Evolutionary conservation across 2,888 invertebrate genomes (phyloP).

Genomic region (Venustoraphidia nigricollis): DNA sequence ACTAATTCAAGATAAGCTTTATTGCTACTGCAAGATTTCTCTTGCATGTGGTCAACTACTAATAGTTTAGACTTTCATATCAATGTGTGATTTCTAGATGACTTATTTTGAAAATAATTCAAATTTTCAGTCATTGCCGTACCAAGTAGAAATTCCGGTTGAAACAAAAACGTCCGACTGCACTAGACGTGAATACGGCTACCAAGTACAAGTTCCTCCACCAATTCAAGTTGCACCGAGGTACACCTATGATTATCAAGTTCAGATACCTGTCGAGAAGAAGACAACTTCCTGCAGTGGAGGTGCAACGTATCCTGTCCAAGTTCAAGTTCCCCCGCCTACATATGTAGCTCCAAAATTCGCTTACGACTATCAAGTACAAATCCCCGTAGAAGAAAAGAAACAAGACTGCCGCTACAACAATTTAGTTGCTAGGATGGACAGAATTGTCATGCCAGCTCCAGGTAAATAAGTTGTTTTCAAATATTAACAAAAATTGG

Average conservation of each 20-base stretch:
- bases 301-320: not conserved
- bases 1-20: not conserved
- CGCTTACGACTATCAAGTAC: slow-evolving; percentile 14
- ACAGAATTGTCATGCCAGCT: slow-evolving; percentile 19
- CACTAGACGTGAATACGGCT: slow-evolving; percentile 14
- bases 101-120: not conserved
- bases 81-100: not conserved
- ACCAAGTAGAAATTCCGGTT: slow-evolving; percentile 11
- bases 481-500: not conserved
- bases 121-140: slow-evolving; percentile 10
- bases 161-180: slow-evolving; percentile 3
- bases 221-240: slow-evolving; percentile 7
- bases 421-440: slow-evolving; percentile 18
- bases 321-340: not conserved
- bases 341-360: too few relatives aligned
- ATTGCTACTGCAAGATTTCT: slow-evolving; percentile 7
- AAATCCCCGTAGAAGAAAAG: slow-evolving; percentile 12
- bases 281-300: too few relatives aligned
- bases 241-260: slow-evolving; percentile 9
- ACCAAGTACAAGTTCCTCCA: slow-evolving; percentile 9
- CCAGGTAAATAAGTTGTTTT: slow-evolving; percentile 3
- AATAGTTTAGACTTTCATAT: not conserved
- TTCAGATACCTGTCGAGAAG: slow-evolving; percentile 2
- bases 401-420: slow-evolving; percentile 5
- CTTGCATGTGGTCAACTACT: not conserved